Evolutionary conservation across 1,140 invertebrate genomes (phyloP), one percentile per base, ranked within the genome.

Genomic region (Kradibia gibbosae): DNA sequence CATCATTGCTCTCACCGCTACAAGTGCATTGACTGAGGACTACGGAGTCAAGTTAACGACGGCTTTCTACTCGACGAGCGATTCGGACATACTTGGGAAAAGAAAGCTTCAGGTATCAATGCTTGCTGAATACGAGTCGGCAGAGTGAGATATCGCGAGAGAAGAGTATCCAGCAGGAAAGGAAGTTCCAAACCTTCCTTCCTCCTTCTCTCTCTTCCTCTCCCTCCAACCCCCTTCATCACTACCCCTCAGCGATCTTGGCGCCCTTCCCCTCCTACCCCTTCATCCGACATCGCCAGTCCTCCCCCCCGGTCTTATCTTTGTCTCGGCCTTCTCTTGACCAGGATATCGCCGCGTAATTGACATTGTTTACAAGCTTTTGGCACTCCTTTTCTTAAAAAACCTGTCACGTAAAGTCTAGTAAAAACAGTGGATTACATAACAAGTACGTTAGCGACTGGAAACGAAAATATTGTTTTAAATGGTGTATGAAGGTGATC

Each of bases 131-230:
- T 36, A 34, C 34, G 34, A 67, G 13, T 3, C 7, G 79, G 85
- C 84, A 80, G 83, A 85, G 82, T 71, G 76, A 55, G 25, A 71
- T 39, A 28, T 1, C n/a, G 67, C n/a, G 67, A 34, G 62, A 65
- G 31, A n/a, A 5, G 15, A 5, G 7, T 2, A 75, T 31, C 67
- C 42, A 50, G 82, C 80, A 85, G 85, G 86, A 85, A 85, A 2
- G 65, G 74, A 71, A 78, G 62, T 36, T 39, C 74, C 81, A 83
- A 86, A 85, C 84, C 84, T 60, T 60, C 31, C 25, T 28, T 28
- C 25, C 55, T 5, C 17, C 8, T 0, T 31, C 15, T 48, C 45
- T 48, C 45, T 48, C 45, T 48, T 3, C 15, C 50, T 20, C 5
- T 3, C 15, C 50, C 3, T 22, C 50, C 50, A 53, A 4, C 22